Evolutionary conservation across 2,888 invertebrate species (phyloP).

Genomic region (Drosophila neoperkinsi): DNA sequence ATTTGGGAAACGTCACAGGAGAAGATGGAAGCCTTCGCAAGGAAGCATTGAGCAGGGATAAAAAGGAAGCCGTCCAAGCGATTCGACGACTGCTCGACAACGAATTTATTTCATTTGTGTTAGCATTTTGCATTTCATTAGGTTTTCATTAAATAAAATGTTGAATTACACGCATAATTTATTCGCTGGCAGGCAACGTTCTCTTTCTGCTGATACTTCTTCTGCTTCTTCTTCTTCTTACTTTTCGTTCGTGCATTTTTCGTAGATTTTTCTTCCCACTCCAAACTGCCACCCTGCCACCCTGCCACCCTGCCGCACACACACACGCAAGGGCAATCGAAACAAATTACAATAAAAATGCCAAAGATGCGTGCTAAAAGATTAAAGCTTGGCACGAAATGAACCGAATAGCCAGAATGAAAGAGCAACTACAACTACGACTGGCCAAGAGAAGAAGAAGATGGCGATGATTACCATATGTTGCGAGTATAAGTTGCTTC

Average conservation of each 20-base stretch:
- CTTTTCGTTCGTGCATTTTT: slow-evolving; percentile 21
- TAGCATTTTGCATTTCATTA: slow-evolving; percentile 83
- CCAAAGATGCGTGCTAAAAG: slow-evolving; percentile 78
- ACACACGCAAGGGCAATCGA: slow-evolving; percentile 66
- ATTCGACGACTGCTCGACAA: slow-evolving; percentile 61
- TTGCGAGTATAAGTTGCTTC: slow-evolving; percentile 16
- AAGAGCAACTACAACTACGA: slow-evolving; percentile 5
- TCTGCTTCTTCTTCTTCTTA: not conserved
- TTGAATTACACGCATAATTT: slow-evolving; percentile 84
- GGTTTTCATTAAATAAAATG: slow-evolving; percentile 84
- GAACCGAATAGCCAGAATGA: slow-evolving; percentile 51
- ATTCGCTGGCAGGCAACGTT: slow-evolving; percentile 68
- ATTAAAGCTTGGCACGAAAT: slow-evolving; percentile 77
- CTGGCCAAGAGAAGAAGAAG: slow-evolving; percentile 9
- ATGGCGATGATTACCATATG: slow-evolving; percentile 70
- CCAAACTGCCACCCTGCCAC: not conserved
- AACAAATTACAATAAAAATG: slow-evolving; percentile 80
- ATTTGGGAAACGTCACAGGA: slow-evolving; percentile 75
- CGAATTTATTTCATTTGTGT: slow-evolving; percentile 80
- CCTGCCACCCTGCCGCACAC: slow-evolving; percentile 1
- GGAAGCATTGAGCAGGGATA: slow-evolving; percentile 12
- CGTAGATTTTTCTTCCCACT: slow-evolving; percentile 47
- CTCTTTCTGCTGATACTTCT: not conserved
- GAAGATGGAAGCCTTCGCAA: slow-evolving; percentile 20
- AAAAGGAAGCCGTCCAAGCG: slow-evolving; percentile 60